Evolutionary conservation across 2,113 vertebrate genomes (phyloP).

Genomic region (Etheostoma spectabile): DNA sequence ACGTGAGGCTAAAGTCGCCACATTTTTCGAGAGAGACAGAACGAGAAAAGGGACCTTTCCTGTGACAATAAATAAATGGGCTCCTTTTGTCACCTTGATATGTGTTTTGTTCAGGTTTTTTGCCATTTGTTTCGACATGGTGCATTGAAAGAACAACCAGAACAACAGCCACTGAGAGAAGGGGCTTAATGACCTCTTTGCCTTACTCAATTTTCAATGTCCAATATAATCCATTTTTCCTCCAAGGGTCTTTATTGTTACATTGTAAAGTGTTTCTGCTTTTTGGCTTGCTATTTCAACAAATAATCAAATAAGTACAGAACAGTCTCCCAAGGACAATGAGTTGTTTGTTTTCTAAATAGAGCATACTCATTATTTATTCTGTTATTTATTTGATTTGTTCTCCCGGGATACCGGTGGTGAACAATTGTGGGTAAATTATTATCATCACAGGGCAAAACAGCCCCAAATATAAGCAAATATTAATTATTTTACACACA

Average conservation of each 20-base stretch:
- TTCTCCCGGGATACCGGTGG: slow-evolving; percentile 35
- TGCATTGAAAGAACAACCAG: slow-evolving; percentile 29
- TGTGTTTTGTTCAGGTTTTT: slow-evolving; percentile 44
- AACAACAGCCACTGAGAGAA: slow-evolving; percentile 18
- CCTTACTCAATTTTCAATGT: slow-evolving; percentile 50
- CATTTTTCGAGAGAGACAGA: neutral
- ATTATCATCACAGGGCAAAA: slow-evolving; percentile 38
- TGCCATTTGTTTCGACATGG: slow-evolving; percentile 43
- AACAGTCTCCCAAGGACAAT: slow-evolving; percentile 49
- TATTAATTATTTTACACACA: neutral
- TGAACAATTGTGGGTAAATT: slow-evolving; percentile 44
- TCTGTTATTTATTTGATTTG: slow-evolving; percentile 48
- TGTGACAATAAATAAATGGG: slow-evolving; percentile 71
- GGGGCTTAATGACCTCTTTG: slow-evolving; percentile 63
- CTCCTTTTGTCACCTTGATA: slow-evolving; percentile 58
- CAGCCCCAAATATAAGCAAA: neutral
- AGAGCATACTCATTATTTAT: slow-evolving; percentile 61
- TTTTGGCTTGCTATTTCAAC: slow-evolving; percentile 35
- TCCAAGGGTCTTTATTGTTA: slow-evolving; percentile 29
- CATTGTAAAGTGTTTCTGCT: slow-evolving; percentile 40
- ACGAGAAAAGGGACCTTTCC: slow-evolving; percentile 24
- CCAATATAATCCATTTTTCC: slow-evolving; percentile 32
- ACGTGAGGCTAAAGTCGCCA: too few relatives aligned
- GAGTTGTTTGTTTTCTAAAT: slow-evolving; percentile 64
- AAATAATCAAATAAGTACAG: slow-evolving; percentile 53